A percentile compares a stretch with the other conserved stretches of the same genome.
Evolutionary conservation across 2,113 vertebrate genomes (phyloP).

Genomic region (Sebastes schlegelii): DNA sequence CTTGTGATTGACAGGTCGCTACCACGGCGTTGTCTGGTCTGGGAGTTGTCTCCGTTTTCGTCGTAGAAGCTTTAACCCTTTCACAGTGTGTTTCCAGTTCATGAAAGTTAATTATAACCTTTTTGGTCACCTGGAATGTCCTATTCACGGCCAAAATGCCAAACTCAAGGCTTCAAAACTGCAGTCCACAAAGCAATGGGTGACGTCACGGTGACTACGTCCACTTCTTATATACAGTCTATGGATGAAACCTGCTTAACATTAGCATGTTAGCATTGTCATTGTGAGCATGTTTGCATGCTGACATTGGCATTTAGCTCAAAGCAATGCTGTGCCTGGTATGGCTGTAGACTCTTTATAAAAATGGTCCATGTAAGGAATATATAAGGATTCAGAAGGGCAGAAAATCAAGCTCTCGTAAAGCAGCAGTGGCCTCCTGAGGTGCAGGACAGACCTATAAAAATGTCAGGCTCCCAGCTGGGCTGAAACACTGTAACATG

Average conservation of each 20-base stretch:
- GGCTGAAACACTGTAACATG: conserved; percentile 18
- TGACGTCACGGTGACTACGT: too few species aligned
- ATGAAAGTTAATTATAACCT: too few species aligned
- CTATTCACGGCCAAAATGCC: too few species aligned
- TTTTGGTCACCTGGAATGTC: too few species aligned
- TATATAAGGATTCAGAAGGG: background rate
- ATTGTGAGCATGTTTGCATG: background rate
- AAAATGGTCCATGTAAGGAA: background rate
- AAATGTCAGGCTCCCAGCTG: conserved; percentile 34
- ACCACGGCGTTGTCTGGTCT: too few species aligned
- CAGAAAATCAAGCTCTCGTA: conserved; percentile 29
- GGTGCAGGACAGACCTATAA: conserved; percentile 17
- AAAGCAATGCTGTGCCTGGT: background rate
- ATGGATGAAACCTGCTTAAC: background rate
- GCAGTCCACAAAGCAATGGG: too few species aligned
- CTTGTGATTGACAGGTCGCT: too few species aligned
- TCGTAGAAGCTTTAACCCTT: too few species aligned
- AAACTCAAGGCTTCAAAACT: too few species aligned
- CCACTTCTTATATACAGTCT: too few species aligned
- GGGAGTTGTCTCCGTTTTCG: too few species aligned
- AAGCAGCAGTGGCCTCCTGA: conserved; percentile 25
- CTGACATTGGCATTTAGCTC: background rate
- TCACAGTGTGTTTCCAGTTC: too few species aligned
- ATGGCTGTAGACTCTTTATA: background rate
- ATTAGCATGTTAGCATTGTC: background rate